Base-by-base conservation (phyloP, 1,140 invertebrate genomes). In the Pseudomyrmex sp. region DNA sequence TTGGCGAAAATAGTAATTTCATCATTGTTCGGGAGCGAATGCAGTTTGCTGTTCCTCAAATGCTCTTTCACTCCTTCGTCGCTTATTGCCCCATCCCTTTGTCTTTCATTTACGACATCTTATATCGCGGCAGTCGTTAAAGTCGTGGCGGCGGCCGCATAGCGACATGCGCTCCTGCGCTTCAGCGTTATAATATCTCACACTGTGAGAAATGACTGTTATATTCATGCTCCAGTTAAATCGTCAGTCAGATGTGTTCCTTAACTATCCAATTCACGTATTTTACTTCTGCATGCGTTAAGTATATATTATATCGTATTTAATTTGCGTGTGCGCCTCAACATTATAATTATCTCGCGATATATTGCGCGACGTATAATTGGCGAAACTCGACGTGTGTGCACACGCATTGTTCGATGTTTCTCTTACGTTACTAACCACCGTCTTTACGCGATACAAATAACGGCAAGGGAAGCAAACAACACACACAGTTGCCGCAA, bases 271-370 rank as follows among this genome's bases (percentile, higher is more conserved):
- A 65, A 52, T 54, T 54, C n/a, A 63, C 44, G 5, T 59, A 73
- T 20, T 73, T 65, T 75, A 62, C 15, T 15, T 12, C 26, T 61
- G 13, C 20, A 52, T 63, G 23, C 56, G n/a, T 15, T 26, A 50
- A 35, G 2, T 5, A 5, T 12, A 18, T 9, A 26, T n/a, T 35
- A 35, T 35, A 35, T 35, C 35, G 5, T 7, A 35, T 35, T 35
- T 35, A 35, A 35, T 35, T 35, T 0, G 35, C 35, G 1, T 35
- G 4, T 7, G 35, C 35, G 1, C 46, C 35, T 13, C 10, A 48
- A 46, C 13, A 2, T 12, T 35, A 8, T 20, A 76, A 76, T 76
- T 76, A 76, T 66, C 65, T 9, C 69, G 20, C 9, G 48, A 68
- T 10, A 5, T 3, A 1, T n/a, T 13, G 35, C 35, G 2, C n/a